A percentile compares a stretch with the other conserved stretches of the same genome.
Evolutionary conservation across 2,888 invertebrate genomes (phyloP).

Genomic region (Coronaproctus castanopsis): DNA sequence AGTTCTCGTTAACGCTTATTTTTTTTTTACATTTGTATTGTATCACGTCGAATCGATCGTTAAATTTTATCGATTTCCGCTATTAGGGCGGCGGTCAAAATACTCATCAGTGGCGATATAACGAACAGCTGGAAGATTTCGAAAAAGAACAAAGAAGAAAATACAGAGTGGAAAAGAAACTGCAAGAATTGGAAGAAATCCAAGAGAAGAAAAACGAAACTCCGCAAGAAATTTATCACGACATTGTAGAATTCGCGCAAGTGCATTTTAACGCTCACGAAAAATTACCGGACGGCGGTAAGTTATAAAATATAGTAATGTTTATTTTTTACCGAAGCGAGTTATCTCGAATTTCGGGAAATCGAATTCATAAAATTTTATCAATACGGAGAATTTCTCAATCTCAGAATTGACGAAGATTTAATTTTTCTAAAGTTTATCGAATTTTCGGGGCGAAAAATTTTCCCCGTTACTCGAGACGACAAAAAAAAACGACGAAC

Average conservation of each 20-base stretch:
- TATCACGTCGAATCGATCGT: too few relatives aligned
- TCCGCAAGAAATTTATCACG: constrained; percentile 44
- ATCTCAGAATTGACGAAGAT: too few relatives aligned
- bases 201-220: constrained; percentile 31
- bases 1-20: too few relatives aligned
- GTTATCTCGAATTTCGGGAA: not conserved
- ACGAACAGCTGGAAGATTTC: constrained; percentile 13
- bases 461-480: too few relatives aligned
- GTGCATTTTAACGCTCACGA: constrained; percentile 80
- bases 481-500: too few relatives aligned
- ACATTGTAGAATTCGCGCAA: constrained; percentile 84
- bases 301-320: too few relatives aligned
- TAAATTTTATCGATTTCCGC: too few relatives aligned
- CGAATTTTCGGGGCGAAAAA: too few relatives aligned
- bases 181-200: constrained; percentile 45
- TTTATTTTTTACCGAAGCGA: not conserved
- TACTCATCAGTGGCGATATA: constrained; percentile 6
- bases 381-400: too few relatives aligned
- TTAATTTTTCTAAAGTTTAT: too few relatives aligned
- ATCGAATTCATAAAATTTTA: not conserved
- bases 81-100: too few relatives aligned
- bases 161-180: constrained; percentile 63
- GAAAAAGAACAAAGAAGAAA: constrained; percentile 63
- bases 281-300: constrained; percentile 60
- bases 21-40: too few relatives aligned